Base-by-base conservation (phyloP, 2,797 vertebrate genomes). In the Helostoma temminkii region DNA sequence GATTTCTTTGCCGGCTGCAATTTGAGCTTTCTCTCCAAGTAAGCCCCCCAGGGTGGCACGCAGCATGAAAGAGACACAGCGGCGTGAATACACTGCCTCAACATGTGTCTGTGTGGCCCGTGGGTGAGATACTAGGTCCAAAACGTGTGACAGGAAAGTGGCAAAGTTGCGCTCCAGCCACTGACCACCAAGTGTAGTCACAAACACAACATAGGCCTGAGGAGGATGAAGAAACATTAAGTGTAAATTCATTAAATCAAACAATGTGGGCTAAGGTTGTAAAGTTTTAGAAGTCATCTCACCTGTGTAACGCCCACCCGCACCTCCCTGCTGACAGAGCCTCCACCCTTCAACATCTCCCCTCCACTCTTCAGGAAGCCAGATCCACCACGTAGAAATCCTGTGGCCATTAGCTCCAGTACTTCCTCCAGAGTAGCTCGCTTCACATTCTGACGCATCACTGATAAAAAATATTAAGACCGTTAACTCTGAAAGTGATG, bases 281-380 rank as follows among this genome's bases (percentile, higher is more conserved):
- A 14, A 9, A 1, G 1, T 30, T 7, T 10, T 6, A 46, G 32
- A 16, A n/a, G 30, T 15, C 1, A 18, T 0, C 88, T 87, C 85
- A 99, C 98, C 97, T 99, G 97, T 24, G 98, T 99, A 80, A 99
- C 95, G 37, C 98, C 98, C 89, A 99, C 98, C 92, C 98, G 94
- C 76, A 99, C 98, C 94, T 99, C 98, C 81, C 98, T 95, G 87
- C 97, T 99, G 73, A 99, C 96, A 16, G 98, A 99, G 45, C 93
- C 97, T 64, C 97, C 97, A 0, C 98, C 98, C 91, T 99, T 99
- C 60, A 99, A 88, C 97, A 99, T 99, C 84, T 99, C 98, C 57
- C 98, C 98, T 42, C 98, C 98, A 0, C 98, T 99, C 90, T 98
- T 98, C 22, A 99, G 89, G 89, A 99, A 99, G 74, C 98, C 96